Conservation (phyloP, 2,797 vertebrate species). For the Myotis pilosus region DNA sequence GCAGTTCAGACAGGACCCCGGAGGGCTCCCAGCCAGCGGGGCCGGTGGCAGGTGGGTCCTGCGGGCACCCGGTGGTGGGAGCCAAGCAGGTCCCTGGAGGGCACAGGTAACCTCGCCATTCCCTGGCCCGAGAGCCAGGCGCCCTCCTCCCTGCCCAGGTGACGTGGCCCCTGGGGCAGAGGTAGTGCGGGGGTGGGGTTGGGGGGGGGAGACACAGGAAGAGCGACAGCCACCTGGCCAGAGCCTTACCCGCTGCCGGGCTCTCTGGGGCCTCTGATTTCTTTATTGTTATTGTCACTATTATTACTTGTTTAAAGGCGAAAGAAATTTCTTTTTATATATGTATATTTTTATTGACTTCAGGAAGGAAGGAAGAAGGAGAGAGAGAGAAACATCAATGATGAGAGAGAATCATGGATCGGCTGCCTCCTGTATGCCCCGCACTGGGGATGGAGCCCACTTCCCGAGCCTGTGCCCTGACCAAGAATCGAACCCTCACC, state of each 20-base stretch:
- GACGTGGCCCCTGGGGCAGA: background rate
- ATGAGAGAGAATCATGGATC: too few relatives aligned
- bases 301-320: too few relatives aligned
- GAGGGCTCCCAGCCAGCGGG: background rate
- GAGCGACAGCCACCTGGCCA: background rate
- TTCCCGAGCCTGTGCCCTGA: too few relatives aligned
- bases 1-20: accelerated
- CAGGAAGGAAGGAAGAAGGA: too few relatives aligned
- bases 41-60: accelerated
- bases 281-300: too few relatives aligned
- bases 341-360: too few relatives aligned
- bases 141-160: background rate
- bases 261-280: background rate
- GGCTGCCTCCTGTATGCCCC: too few relatives aligned
- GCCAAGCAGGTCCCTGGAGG: background rate
- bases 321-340: too few relatives aligned
- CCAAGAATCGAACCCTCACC: too few relatives aligned
- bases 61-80: background rate
- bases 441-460: too few relatives aligned
- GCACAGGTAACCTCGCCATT: background rate
- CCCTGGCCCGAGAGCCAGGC: background rate
- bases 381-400: too few relatives aligned
- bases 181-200: accelerated
- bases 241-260: background rate
- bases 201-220: accelerated